Evolutionary conservation across 2,113 vertebrate genomes (phyloP), one percentile per base, ranked within the genome.

Genomic region (Barbus barbus): DNA sequence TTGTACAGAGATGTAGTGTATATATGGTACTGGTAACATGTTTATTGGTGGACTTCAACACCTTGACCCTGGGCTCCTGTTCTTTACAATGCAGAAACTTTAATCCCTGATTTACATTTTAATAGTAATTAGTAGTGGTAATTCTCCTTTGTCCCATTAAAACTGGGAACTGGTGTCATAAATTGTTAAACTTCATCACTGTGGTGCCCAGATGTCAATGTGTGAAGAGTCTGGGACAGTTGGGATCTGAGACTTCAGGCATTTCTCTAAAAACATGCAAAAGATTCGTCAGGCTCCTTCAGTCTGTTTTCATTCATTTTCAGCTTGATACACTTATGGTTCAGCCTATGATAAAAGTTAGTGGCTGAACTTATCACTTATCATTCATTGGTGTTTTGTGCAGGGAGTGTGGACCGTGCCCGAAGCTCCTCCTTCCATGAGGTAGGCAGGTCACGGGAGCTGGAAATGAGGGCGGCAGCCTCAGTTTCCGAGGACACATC

Each of bases 391-490:
- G 13, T 82, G 79, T 71, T 87, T 31, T 91, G 87, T 81, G 78
- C 87, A 98, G 96, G 96, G 95, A 95, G 91, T 91, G 93, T 94
- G 87, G 95, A 96, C 92, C 92, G 93, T 81, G 93, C 89, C 51
- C 91, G 93, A 44, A 94, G 95, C 89, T 93, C 92, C 92, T 94
- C 96, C 91, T 95, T 94, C 93, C 95, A 96, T 95, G 96, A 96
- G 93, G 93, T 95, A 90, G 92, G 93, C 86, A 89, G 89, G 38
- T 87, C 88, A 56, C 86, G 90, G n/a, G 92, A 93, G 90, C 92
- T 94, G 92, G 96, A 96, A 91, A 99, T 99, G 98, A 99, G 98
- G 95, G 95, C 95, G 81, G 94, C 97, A 89, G 94, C 95, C 82
- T 88, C 87, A 22, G 82, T 88, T 81, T 88, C 87, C 22, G 98